These are phyloP conservation scores for Bombylius discolor DNA, from an alignment of 2,888 invertebrate species.

Conservation along the genomic window DNA sequence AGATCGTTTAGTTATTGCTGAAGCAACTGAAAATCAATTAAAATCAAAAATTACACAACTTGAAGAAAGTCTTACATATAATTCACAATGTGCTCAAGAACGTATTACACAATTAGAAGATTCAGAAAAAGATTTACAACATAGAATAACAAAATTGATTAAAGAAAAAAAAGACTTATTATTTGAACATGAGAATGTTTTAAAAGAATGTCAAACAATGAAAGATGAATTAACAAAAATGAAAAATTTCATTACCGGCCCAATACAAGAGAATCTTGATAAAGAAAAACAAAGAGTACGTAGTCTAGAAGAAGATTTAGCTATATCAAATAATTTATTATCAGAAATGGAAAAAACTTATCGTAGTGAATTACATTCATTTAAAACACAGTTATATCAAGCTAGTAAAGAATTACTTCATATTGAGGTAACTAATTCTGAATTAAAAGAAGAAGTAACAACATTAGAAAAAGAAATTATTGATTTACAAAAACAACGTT, in stretches of 20 bases:
- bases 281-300: constrained; percentile 32
- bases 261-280: constrained; percentile 26
- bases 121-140: constrained; percentile 42
- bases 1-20: constrained; percentile 42
- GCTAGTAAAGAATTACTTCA: constrained; percentile 46
- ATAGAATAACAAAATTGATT: constrained; percentile 42
- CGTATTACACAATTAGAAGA: constrained; percentile 47
- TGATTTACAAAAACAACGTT: constrained; percentile 42
- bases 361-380: constrained; percentile 39
- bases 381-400: constrained; percentile 42
- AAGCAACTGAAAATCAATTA: constrained; percentile 38
- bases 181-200: constrained; percentile 38
- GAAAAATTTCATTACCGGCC: constrained; percentile 37
- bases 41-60: constrained; percentile 44
- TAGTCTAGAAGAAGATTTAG: constrained; percentile 39
- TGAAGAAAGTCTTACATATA: constrained; percentile 40
- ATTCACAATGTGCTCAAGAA: constrained; percentile 39
- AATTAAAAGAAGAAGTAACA: constrained; percentile 55
- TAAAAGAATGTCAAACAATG: constrained; percentile 37
- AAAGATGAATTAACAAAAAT: constrained; percentile 42
- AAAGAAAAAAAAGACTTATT: constrained; percentile 42
- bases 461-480: constrained; percentile 46
- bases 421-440: constrained; percentile 52
- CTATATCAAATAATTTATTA: constrained; percentile 37
- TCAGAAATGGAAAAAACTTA: constrained; percentile 39